Base-by-base conservation (phyloP, 2,113 vertebrate genomes). In the Oncorhynchus kisutch region DNA sequence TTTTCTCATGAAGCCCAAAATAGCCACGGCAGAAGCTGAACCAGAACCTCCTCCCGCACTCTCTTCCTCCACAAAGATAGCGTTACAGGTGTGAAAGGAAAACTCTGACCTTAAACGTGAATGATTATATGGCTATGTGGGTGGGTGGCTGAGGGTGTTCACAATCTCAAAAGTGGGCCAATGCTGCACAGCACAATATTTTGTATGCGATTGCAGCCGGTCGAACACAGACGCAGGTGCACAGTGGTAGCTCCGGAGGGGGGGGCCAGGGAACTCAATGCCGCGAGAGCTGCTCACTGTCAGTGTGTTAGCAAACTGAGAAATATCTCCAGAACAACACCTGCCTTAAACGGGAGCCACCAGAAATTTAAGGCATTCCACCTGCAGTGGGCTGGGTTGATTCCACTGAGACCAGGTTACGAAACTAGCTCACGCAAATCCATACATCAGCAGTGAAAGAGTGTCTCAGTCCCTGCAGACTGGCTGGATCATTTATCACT, bases 1-100 rank as follows among this genome's bases (percentile, higher is more conserved):
- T n/a, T 24, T 73, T 78, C 81, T 80, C 74, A 79, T 72, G 80
- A 81, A 45, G 74, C 75, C 71, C 20, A 80, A 82, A 85, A 84
- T 85, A 88, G 79, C 25, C 16, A 34, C 34, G 13, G 27, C 51
- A 76, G 70, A 72, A 49, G 72, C 59, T 62, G 31, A 34, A 34
- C 34, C 51, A 76, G 67, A 72, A 49, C 74, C 59, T 62, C 31
- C 31, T n/a, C 59, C 12, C n/a, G 7, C n/a, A 8, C n/a, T 62
- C 20, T 9, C 22, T 59, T 59, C 70, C 57, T 60, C 49, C 70
- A 27, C 22, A 16, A 48, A 66, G 72, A 74, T 66, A 66, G 72
- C 72, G 22, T 74, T 74, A 74, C 72, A 74, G 59, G 72, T 74
- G 72, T 49, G 72, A 66, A 65, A n/a, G 48, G 39, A 24, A 70